Evolutionary conservation across 2,113 vertebrate genomes (phyloP), one percentile per base, ranked within the genome.

Genomic region (Holacanthus passer): DNA sequence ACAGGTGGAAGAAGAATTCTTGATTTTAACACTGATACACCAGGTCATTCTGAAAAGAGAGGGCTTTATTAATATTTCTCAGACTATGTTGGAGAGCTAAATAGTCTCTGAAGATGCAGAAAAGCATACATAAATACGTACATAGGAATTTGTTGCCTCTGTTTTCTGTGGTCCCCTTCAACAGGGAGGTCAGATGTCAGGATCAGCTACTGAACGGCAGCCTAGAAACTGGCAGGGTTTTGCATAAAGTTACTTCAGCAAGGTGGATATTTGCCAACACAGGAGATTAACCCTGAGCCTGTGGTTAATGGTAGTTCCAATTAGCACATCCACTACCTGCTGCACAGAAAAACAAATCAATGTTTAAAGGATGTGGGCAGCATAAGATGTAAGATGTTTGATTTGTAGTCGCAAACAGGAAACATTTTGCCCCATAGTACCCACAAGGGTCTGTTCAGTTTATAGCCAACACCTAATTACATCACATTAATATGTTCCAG

Each of bases 111-210:
- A 17, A 55, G 39, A 32, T 2, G 14, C 64, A 48, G 43, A n/a
- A 20, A 67, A 31, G n/a, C 14, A 68, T 16, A 2, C 35, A 12
- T 1, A 24, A 31, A 10, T 19, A 10, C 39, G 22, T 2, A 17
- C n/a, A 29, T 7, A 27, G n/a, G 55, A 16, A 19, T 16, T 12
- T 55, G n/a, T 31, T 64, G 39, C 7, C n/a, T 52, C 37, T 39
- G 22, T 35, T 48, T 47, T 24, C 11, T 32, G 24, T 63, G 13
- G 29, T 59, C 2, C 14, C 29, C 17, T 62, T 53, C 24, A 22
- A 60, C 39, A 35, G 31, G 17, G 24, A 45, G 37, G 60, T 55
- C 29, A 68, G 50, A 56, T 55, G 73, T 73, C 50, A 68, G 37
- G 58, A 2, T 70, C 20, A 74, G 45, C 47, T 56, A 14, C 72